phyloP scores from a whole-genome alignment of 2,888 invertebrate species.

The Lasioglossum marginatum region DNA sequence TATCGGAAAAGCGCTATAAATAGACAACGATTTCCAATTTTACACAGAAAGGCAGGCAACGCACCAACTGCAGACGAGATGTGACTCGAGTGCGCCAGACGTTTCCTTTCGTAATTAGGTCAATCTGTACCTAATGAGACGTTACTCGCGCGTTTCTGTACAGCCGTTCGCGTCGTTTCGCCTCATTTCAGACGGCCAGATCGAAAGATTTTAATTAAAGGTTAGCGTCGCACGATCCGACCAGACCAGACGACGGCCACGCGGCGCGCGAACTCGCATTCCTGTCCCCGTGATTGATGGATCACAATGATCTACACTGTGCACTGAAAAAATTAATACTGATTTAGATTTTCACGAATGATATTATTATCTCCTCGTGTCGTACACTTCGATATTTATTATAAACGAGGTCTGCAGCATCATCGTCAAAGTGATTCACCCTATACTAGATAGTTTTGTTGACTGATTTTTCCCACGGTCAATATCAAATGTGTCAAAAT shows the following conservation, averaged over 20 bases:
- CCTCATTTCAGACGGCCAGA: constrained; percentile 63
- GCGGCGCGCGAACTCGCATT: constrained; percentile 5
- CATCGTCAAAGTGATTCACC: neutral
- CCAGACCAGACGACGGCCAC: constrained; percentile 11
- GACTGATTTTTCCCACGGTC: neutral
- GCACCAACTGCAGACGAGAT: constrained; percentile 63
- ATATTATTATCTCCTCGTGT: neutral
- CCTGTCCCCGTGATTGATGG: constrained; percentile 5
- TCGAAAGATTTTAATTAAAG: constrained; percentile 68
- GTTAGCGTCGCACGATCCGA: constrained; percentile 26
- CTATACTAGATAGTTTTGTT: neutral
- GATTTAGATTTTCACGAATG: neutral
- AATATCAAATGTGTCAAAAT: neutral
- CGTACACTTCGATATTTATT: neutral
- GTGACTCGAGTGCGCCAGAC: constrained; percentile 70
- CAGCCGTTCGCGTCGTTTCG: constrained; percentile 67
- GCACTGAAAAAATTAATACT: neutral
- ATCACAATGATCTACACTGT: neutral
- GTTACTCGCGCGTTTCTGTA: constrained; percentile 73
- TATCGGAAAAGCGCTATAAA: constrained; percentile 62
- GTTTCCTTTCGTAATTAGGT: constrained; percentile 80
- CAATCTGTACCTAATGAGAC: constrained; percentile 79
- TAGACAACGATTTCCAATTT: constrained; percentile 68
- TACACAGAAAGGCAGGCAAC: constrained; percentile 66
- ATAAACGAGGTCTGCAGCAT: neutral